phyloP scores from a whole-genome alignment of 2,888 invertebrate species.

The Drosophila lacicola region DNA sequence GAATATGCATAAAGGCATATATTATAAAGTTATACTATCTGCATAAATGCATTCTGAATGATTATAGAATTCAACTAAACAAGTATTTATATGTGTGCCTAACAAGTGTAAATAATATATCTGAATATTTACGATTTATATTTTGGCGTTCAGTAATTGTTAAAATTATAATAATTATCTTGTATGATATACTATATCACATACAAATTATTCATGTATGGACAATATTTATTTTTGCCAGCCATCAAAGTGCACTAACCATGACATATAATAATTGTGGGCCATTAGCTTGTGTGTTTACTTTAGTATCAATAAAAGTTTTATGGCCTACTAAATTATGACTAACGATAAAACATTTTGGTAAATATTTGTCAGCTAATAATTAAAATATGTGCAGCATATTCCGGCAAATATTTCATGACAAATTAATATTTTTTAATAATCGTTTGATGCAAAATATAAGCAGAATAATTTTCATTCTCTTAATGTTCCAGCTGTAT shows the following conservation, averaged over 20 bases:
- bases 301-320: slow-evolving; percentile 16
- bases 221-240: background rate
- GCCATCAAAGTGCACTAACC: slow-evolving; percentile 1
- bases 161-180: slow-evolving; percentile 2
- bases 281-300: slow-evolving; percentile 8
- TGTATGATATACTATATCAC: slow-evolving; percentile 5
- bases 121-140: no score
- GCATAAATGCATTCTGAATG: no score
- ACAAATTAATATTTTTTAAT: slow-evolving; percentile 6
- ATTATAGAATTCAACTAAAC: no score
- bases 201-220: background rate
- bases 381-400: background rate
- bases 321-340: slow-evolving; percentile 3
- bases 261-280: background rate
- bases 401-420: background rate
- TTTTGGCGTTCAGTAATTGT: background rate
- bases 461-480: no score
- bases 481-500: no score
- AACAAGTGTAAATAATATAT: no score
- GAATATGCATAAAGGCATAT: no score
- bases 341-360: background rate
- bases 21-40: no score
- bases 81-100: no score
- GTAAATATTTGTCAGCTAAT: slow-evolving; percentile 11
- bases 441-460: background rate